These are phyloP conservation scores for Choloepus didactylus DNA, from an alignment of 2,797 vertebrate genomes.

Conservation along the genomic window DNA sequence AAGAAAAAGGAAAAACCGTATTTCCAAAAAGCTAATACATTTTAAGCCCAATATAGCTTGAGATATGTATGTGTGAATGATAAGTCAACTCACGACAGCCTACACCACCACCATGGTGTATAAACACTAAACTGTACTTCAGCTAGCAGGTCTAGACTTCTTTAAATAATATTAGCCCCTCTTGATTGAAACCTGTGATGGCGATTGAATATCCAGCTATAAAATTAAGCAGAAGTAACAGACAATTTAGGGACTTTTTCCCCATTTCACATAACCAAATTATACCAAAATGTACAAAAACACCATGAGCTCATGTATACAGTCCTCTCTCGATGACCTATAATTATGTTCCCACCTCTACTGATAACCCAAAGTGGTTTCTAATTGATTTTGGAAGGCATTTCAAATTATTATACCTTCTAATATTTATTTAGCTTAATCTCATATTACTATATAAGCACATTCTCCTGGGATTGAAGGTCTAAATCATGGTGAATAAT, in stretches of 20 bases:
- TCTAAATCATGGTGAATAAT: not conserved
- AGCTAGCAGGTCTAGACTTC: not conserved
- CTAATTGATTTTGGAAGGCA: slow-evolving; percentile 57
- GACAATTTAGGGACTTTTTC: not conserved
- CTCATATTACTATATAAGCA: slow-evolving; percentile 35
- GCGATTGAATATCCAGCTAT: not conserved
- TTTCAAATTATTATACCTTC: slow-evolving; percentile 41
- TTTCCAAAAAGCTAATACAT: not conserved
- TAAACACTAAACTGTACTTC: not conserved
- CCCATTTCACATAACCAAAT: not conserved
- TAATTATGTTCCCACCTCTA: not conserved
- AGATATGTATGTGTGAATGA: slow-evolving; percentile 24
- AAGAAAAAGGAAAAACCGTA: not conserved
- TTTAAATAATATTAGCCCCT: not conserved
- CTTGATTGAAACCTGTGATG: not conserved
- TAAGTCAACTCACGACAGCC: not conserved
- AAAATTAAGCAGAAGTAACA: slow-evolving; percentile 38
- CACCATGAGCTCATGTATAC: not conserved
- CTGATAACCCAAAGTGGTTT: slow-evolving; percentile 3
- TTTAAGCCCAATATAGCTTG: slow-evolving; percentile 15
- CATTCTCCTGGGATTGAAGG: not conserved
- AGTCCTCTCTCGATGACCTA: not conserved
- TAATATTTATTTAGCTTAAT: not conserved
- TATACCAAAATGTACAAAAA: not conserved
- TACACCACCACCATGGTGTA: not conserved